Evolutionary conservation across 2,888 invertebrate genomes (phyloP).

Genomic region (Caenorhabditis angaria): DNA sequence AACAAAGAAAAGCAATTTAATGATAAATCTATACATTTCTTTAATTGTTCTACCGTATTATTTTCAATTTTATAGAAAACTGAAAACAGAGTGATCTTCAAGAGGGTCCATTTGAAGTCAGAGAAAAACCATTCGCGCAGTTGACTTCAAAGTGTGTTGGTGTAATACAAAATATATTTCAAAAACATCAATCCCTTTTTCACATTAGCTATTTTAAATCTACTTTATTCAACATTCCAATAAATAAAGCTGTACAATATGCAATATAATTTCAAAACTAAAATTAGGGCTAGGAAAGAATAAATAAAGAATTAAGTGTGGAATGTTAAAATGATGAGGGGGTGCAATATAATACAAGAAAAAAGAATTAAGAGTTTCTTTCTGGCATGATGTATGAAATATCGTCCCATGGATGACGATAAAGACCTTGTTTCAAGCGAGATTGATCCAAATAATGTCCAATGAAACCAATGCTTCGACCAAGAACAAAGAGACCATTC

Average conservation of each 20-base stretch:
- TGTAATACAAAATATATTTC: slow-evolving; percentile 26
- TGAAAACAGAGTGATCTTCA: too few relatives aligned
- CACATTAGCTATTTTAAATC: too few relatives aligned
- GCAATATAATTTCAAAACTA: neutral
- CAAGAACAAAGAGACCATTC: slow-evolving; percentile 96
- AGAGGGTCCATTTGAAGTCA: too few relatives aligned
- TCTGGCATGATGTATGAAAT: slow-evolving; percentile 88
- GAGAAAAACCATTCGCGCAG: too few relatives aligned
- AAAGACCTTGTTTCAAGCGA: slow-evolving; percentile 95
- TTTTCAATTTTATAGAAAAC: too few relatives aligned
- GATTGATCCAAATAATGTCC: slow-evolving; percentile 98
- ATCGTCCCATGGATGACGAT: slow-evolving; percentile 99
- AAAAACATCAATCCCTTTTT: neutral
- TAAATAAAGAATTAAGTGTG: neutral
- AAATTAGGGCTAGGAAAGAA: neutral
- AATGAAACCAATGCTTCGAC: slow-evolving; percentile 96
- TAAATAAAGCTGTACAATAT: slow-evolving; percentile 4
- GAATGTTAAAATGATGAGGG: neutral
- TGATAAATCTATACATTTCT: too few relatives aligned
- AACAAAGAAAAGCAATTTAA: too few relatives aligned
- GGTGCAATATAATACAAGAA: neutral
- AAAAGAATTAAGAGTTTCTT: slow-evolving; percentile 33
- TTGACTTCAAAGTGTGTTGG: slow-evolving; percentile 34
- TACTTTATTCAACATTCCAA: neutral
- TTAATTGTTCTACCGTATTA: too few relatives aligned